Conservation (phyloP, 2,888 invertebrate genomes). For the Nomada goodeniana region DNA sequence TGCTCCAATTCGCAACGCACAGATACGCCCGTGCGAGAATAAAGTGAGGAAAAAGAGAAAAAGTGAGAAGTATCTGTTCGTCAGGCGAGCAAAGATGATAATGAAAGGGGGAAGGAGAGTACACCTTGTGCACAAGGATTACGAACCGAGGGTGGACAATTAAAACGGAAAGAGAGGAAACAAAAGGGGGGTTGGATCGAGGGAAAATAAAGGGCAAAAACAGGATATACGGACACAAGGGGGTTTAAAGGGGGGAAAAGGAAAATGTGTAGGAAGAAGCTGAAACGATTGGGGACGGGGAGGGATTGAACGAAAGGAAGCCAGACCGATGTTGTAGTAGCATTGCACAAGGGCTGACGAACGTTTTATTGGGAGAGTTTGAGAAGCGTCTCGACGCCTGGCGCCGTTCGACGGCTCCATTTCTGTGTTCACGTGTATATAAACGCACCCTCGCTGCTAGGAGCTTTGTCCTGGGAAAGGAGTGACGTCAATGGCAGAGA, state of each 20-base stretch:
- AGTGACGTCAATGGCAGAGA: constrained; percentile 65
- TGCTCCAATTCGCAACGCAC: background rate
- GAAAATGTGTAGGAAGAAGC: background rate
- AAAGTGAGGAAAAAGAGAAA: background rate
- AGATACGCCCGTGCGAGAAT: no score
- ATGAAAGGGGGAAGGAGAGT: background rate
- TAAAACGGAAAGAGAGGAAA: background rate
- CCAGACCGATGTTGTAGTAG: constrained; percentile 20
- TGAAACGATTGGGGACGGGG: background rate
- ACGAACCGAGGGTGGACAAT: background rate
- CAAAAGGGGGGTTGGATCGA: background rate
- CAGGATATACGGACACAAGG: constrained; percentile 2
- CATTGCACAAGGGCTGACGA: constrained; percentile 40
- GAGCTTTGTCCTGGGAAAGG: constrained; percentile 63
- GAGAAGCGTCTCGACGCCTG: constrained; percentile 65
- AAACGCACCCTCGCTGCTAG: constrained; percentile 57
- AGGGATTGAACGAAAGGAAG: constrained; percentile 3
- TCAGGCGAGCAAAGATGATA: background rate
- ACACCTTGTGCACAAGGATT: background rate
- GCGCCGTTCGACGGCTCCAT: constrained; percentile 50
- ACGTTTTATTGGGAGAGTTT: constrained; percentile 57
- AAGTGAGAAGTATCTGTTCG: background rate
- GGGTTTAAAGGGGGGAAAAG: background rate
- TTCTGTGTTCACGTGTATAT: constrained; percentile 36
- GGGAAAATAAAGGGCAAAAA: constrained; percentile 10